phyloP scores from a whole-genome alignment of 2,888 invertebrate genomes.

The Xylota sylvarum region DNA sequence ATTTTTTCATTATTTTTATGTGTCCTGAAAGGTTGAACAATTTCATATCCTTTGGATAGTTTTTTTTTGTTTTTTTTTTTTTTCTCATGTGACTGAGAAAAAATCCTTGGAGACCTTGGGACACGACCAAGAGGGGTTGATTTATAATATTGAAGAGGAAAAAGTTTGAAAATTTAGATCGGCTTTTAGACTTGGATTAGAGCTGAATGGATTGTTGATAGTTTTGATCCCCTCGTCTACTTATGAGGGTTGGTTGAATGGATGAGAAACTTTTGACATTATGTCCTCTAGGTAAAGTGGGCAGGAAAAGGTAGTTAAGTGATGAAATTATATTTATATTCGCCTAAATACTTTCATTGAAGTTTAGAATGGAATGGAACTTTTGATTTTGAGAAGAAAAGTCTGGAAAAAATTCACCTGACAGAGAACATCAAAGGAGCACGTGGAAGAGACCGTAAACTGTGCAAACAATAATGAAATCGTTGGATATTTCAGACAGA shows the following conservation, averaged over 20 bases:
- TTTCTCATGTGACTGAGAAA: background rate
- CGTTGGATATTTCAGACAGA: no score
- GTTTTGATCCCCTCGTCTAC: background rate
- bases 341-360: no score
- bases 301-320: no score
- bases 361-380: no score
- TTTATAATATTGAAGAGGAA: no score
- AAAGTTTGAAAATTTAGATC: conserved; percentile 4
- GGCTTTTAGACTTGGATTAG: background rate
- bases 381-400: no score
- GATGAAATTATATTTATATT: no score
- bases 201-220: background rate
- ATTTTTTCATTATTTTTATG: conserved; percentile 19
- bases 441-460: no score
- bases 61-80: background rate
- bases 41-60: background rate
- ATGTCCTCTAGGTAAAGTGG: no score
- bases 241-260: background rate
- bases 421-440: no score
- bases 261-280: background rate
- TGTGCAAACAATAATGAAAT: no score
- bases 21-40: background rate
- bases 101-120: background rate
- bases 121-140: conserved; percentile 13
- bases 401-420: no score